A percentile compares a stretch with the other conserved stretches of the same genome.
Evolutionary conservation across 1,140 invertebrate genomes (phyloP).

Genomic region (Nilaparvata lugens): DNA sequence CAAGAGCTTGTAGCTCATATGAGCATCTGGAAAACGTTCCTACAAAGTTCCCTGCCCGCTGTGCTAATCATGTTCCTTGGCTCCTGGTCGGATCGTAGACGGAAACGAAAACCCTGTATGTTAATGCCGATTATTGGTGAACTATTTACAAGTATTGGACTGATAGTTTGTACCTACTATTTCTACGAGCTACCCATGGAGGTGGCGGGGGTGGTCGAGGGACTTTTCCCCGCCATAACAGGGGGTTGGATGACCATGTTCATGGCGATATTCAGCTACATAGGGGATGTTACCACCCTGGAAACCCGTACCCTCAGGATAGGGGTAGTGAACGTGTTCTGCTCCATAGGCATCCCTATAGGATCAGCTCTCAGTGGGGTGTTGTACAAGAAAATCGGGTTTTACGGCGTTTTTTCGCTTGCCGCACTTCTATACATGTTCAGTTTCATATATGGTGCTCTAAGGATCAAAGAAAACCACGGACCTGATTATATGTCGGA

Average conservation of each 20-base stretch:
- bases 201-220: conserved; percentile 61
- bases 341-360: conserved; percentile 68
- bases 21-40: conserved; percentile 68
- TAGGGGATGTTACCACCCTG: conserved; percentile 72
- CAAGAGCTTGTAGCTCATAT: conserved; percentile 67
- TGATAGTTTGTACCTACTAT: conserved; percentile 70
- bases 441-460: conserved; percentile 58
- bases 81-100: conserved; percentile 38
- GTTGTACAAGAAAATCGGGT: conserved; percentile 55
- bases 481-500: conserved; percentile 2
- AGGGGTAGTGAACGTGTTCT: conserved; percentile 72
- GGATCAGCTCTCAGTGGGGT: conserved; percentile 25
- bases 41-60: conserved; percentile 64
- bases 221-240: conserved; percentile 65
- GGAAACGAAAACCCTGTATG: conserved; percentile 73
- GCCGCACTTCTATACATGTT: conserved; percentile 62
- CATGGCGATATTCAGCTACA: conserved; percentile 83
- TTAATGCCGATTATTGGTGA: conserved; percentile 72
- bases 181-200: conserved; percentile 55
- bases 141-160: conserved; percentile 61
- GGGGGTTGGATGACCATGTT: conserved; percentile 83
- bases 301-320: conserved; percentile 72
- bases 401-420: conserved; percentile 68
- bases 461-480: conserved; percentile 48
- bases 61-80: conserved; percentile 68